Evolutionary conservation across 2,113 vertebrate genomes (phyloP).

Genomic region (Lophura nycthemera): DNA sequence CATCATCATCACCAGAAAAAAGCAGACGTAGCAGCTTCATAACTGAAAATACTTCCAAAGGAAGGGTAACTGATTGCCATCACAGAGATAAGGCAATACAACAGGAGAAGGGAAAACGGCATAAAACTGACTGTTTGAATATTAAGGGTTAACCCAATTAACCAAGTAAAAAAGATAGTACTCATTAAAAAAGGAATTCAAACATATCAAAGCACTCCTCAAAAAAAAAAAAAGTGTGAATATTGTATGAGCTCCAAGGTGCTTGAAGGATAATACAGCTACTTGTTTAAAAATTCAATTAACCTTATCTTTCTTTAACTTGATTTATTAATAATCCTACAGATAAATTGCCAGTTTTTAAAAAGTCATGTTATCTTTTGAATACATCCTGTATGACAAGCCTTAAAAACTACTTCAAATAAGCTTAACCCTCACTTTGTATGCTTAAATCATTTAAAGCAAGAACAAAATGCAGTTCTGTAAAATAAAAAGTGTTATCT

Average conservation of each 20-base stretch:
- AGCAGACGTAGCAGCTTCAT: constrained; percentile 62
- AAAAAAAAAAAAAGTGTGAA: constrained; percentile 69
- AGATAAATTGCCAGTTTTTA: constrained; percentile 74
- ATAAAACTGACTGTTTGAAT: constrained; percentile 12
- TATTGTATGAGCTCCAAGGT: constrained; percentile 75
- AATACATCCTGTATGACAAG: constrained; percentile 61
- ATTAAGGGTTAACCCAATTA: constrained; percentile 65
- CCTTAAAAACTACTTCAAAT: constrained; percentile 65
- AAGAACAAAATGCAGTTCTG: constrained; percentile 57
- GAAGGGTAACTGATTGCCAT: constrained; percentile 48
- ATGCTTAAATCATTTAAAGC: constrained; percentile 48
- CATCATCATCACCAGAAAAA: constrained; percentile 63
- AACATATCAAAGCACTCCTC: constrained; percentile 69
- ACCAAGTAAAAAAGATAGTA: constrained; percentile 49
- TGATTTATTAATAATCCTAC: constrained; percentile 79
- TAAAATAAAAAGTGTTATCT: constrained; percentile 34
- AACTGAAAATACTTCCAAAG: constrained; percentile 26
- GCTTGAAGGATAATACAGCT: constrained; percentile 78
- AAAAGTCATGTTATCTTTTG: constrained; percentile 73
- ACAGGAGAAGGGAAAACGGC: constrained; percentile 10
- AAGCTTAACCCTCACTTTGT: constrained; percentile 35
- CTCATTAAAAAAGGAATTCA: constrained; percentile 72
- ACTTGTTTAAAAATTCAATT: constrained; percentile 81
- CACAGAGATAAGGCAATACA: neutral
- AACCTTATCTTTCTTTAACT: constrained; percentile 80